Conservation (phyloP, 2,888 invertebrate species). For the Erebia aethiops region DNA sequence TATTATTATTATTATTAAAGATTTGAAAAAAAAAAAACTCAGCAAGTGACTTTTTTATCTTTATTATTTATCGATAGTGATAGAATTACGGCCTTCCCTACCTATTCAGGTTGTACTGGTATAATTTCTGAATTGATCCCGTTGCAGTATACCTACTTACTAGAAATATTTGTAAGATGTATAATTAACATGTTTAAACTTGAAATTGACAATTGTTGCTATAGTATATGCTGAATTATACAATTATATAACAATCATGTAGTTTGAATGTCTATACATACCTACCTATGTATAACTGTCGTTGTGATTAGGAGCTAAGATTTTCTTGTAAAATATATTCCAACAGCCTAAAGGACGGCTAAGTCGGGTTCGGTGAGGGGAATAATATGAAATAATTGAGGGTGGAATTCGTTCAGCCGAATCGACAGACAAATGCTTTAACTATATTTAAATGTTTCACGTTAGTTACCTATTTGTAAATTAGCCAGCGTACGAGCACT, state of each 20-base stretch:
- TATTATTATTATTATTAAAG: not conserved
- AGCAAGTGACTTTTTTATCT: not conserved
- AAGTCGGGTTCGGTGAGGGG: slow-evolving; percentile 59
- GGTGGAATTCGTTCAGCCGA: slow-evolving; percentile 53
- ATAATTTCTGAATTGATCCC: slow-evolving; percentile 5
- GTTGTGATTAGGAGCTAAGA: slow-evolving; percentile 80
- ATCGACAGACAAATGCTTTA: slow-evolving; percentile 77
- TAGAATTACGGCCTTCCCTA: not conserved
- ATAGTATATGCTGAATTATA: slow-evolving; percentile 34
- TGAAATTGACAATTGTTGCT: slow-evolving; percentile 27
- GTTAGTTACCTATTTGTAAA: slow-evolving; percentile 70
- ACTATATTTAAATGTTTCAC: slow-evolving; percentile 78
- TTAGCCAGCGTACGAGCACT: slow-evolving; percentile 56
- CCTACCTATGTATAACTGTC: slow-evolving; percentile 52
- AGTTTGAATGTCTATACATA: slow-evolving; percentile 44
- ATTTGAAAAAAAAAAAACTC: not conserved
- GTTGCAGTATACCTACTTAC: not conserved
- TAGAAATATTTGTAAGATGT: slow-evolving; percentile 17
- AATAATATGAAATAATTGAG: slow-evolving; percentile 5
- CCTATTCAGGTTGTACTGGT: not conserved
- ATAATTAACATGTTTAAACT: slow-evolving; percentile 23
- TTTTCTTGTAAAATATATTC: slow-evolving; percentile 57
- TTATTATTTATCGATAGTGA: not conserved
- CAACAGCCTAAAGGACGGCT: slow-evolving; percentile 80
- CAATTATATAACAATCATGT: slow-evolving; percentile 37